Base-by-base conservation (phyloP, 2,113 vertebrate genomes). In the Trichechus manatus region DNA sequence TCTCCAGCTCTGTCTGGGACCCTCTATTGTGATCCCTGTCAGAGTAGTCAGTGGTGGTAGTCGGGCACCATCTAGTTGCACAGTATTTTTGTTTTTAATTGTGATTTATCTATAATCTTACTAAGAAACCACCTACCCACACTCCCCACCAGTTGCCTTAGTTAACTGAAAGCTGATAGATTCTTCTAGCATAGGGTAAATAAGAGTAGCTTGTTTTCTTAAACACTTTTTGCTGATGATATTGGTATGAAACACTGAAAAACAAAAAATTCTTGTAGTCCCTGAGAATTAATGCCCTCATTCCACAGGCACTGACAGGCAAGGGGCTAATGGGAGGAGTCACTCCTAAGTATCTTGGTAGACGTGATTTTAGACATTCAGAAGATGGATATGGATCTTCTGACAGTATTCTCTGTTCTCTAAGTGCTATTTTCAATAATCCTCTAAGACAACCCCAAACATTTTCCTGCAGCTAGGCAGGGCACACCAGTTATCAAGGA, bases 391-490 rank as follows among this genome's bases (percentile, higher is more conserved):
- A 83, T 77, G 25, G n/a, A 91, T 50, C 19, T 68, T 96, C 31
- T 93, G 6, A n/a, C 56, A 90, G 68, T 78, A 80, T 47, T 87
- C 44, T 20, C 11, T 94, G 9, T 83, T 81, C 33, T 77, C 53
- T 91, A 89, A 95, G 88, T 33, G 87, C 17, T 87, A 88, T 61
- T 91, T 93, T 93, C 39, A 86, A 31, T 89, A 23, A 81, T 75
- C 10, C 17, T 53, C 47, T 84, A 90, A 94, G 63, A 14, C 31
- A 93, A 94, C 91, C 33, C 15, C 50, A 96, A 93, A 92, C 15
- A 42, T 90, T 91, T 93, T 68, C 31, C 17, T 64, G 14, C 11
- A 88, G n/a, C 42, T 23, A 93, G 68, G 33, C n/a, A 33, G 33
- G 13, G 29, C 36, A 80, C 9, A 87, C n/a, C 17, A 77, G 10